These are phyloP conservation scores for Metacarcinus magister DNA, from an alignment of 2,888 invertebrate species.

Conservation along the genomic window DNA sequence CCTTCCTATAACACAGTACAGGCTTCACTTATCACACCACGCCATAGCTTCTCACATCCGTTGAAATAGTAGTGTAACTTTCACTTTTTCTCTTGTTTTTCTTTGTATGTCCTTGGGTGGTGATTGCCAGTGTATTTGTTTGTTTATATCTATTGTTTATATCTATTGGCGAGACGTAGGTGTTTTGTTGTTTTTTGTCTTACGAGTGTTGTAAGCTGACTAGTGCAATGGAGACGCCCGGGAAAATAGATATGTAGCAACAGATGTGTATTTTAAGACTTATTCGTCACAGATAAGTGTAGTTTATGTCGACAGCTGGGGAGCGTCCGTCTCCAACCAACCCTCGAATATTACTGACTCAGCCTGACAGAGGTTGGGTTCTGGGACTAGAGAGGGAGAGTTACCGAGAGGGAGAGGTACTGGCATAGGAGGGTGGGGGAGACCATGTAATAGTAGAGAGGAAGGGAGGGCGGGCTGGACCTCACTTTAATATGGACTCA, in stretches of 20 bases:
- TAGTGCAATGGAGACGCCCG: no score
- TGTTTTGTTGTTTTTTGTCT: no score
- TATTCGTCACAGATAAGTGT: no score
- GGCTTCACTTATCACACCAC: background rate
- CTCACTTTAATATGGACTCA: background rate
- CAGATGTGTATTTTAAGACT: no score
- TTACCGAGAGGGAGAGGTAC: background rate
- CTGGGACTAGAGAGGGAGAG: background rate
- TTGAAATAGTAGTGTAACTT: background rate
- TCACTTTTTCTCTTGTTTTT: background rate
- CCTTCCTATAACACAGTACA: background rate
- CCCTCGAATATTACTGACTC: background rate
- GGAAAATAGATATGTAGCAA: no score
- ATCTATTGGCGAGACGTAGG: no score
- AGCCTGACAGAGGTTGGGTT: no score
- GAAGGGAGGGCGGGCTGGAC: background rate
- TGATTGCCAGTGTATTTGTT: background rate
- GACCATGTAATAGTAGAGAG: background rate
- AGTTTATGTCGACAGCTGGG: background rate
- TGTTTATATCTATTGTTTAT: background rate
- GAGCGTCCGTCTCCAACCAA: background rate
- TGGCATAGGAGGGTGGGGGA: background rate
- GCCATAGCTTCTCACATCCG: background rate
- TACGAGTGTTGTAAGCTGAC: no score
- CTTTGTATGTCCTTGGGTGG: no score